Percentiles rank a stretch among this genome's conserved stretches.
These are phyloP conservation scores for Amblyraja radiata DNA, from an alignment of 2,797 vertebrate genomes.

Conservation along the genomic window DNA sequence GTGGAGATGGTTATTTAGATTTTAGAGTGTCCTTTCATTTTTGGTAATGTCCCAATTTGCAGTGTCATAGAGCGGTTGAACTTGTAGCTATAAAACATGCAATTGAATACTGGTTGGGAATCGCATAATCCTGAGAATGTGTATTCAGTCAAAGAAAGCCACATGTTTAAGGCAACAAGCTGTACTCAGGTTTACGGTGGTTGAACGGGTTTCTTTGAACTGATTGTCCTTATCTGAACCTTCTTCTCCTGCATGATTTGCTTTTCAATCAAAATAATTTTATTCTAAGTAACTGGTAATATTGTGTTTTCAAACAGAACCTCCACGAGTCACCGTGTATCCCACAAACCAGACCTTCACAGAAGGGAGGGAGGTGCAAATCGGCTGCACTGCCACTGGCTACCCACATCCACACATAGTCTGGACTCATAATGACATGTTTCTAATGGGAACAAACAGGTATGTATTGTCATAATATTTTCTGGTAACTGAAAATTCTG, in stretches of 20 bases:
- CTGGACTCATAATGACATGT: conserved; percentile 86
- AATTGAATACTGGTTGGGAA: not conserved
- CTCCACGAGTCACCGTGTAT: conserved; percentile 69
- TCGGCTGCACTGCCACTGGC: conserved; percentile 76
- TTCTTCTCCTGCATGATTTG: not conserved
- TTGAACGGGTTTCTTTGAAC: not conserved
- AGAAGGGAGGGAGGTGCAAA: conserved; percentile 71
- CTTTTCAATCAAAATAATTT: not conserved
- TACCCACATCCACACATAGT: conserved; percentile 74
- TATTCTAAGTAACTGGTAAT: not conserved
- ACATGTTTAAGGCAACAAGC: not conserved
- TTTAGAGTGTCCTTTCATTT: no score
- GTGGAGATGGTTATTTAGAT: no score
- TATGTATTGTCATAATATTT: conserved; percentile 44
- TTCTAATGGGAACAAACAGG: conserved; percentile 80
- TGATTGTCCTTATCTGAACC: not conserved
- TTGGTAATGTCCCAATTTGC: not conserved
- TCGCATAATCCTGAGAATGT: not conserved
- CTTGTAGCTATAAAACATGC: not conserved
- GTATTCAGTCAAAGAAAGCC: not conserved
- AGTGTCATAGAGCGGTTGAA: not conserved
- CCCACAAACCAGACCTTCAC: conserved; percentile 81
- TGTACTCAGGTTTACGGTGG: not conserved
- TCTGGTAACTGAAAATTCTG: not conserved
- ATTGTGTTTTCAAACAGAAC: conserved; percentile 59